phyloP scores from a whole-genome alignment of 2,797 vertebrate species.

The Carduelis carduelis region DNA sequence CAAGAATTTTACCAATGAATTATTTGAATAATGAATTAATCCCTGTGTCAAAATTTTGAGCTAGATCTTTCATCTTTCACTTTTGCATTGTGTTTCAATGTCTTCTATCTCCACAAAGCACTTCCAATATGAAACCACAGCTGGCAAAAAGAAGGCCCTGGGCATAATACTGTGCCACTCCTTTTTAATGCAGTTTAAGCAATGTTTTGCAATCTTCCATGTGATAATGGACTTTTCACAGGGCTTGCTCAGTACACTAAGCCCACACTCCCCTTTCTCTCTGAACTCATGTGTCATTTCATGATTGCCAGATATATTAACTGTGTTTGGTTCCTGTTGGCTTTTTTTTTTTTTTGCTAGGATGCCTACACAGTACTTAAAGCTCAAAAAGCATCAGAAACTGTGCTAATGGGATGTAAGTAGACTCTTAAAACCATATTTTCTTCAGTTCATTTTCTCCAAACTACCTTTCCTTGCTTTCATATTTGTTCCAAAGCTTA shows the following conservation, averaged over 20 bases:
- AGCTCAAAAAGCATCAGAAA: neutral
- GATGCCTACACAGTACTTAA: neutral
- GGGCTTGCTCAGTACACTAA: neutral
- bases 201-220: neutral
- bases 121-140: neutral
- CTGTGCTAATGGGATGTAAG: neutral
- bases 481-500: neutral
- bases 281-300: neutral
- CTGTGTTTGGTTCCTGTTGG: accelerated
- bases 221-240: neutral
- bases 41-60: neutral
- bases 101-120: neutral
- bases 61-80: neutral
- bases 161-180: neutral
- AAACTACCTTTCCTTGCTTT: neutral
- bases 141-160: neutral
- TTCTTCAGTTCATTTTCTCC: neutral
- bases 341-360: neutral
- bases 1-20: neutral
- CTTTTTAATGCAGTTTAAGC: neutral
- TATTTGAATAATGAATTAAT: neutral
- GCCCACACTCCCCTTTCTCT: neutral
- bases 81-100: neutral
- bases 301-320: neutral
- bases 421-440: neutral